Evolutionary conservation across 2,888 invertebrate genomes (phyloP).

Genomic region (Nomada hirtipes): DNA sequence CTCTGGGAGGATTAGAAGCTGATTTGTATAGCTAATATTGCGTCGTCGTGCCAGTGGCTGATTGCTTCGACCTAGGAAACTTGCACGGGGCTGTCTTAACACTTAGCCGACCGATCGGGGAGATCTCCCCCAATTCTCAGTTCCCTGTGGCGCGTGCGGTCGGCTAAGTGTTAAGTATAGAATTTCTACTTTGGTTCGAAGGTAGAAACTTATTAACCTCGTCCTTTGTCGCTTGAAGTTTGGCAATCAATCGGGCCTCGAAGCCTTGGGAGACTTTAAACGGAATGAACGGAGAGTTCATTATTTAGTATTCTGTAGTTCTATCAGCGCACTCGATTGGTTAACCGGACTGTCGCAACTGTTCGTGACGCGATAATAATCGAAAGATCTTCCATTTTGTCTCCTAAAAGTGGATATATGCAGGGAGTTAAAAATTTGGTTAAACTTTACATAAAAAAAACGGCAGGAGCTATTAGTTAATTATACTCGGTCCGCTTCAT

Average conservation of each 20-base stretch:
- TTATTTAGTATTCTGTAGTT: conserved; percentile 2
- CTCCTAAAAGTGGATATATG: too few relatives aligned
- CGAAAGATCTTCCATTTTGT: too few relatives aligned
- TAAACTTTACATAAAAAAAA: conserved; percentile 4
- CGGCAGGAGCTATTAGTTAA: background rate
- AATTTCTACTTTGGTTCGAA: too few relatives aligned
- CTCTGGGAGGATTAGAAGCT: too few relatives aligned
- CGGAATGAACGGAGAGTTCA: background rate
- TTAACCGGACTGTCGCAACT: background rate
- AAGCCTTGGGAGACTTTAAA: background rate
- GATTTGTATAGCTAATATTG: too few relatives aligned
- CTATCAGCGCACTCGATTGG: background rate
- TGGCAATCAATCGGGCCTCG: background rate
- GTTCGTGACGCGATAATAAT: background rate
- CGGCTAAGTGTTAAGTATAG: too few relatives aligned
- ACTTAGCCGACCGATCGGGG: too few relatives aligned
- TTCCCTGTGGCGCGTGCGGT: too few relatives aligned
- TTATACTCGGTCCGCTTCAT: conserved; percentile 6
- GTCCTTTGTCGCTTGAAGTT: background rate
- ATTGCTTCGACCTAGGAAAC: background rate
- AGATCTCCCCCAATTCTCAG: too few relatives aligned
- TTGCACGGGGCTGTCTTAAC: too few relatives aligned
- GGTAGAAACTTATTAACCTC: background rate
- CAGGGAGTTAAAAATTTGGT: too few relatives aligned
- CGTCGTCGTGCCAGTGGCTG: too few relatives aligned